Evolutionary conservation across 2,113 vertebrate species (phyloP), one percentile per base, ranked within the genome.

Genomic region (Oophaga pumilio): DNA sequence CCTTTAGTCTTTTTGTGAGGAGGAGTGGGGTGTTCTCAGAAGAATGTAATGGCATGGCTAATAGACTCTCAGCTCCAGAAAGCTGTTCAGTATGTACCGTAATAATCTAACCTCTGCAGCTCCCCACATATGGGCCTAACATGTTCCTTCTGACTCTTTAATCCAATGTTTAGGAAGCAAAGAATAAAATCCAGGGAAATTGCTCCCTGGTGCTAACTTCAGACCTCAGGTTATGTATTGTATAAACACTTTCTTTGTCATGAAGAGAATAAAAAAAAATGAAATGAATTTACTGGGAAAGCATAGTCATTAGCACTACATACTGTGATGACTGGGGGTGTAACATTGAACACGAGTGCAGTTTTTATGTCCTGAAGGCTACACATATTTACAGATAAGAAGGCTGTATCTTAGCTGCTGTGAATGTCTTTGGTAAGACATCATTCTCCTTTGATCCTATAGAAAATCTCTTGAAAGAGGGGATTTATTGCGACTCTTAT

Each of bases 111-210:
- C 52, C 13, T 15, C 76, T 11, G 20, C 73, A 76, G 43, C 76
- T 18, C 52, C 53, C 52, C 49, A 79, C 8, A 24, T 8, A 59
- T 56, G 76, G 57, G 26, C 22, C 52, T 53, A n/a, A n/a, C n/a
- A 43, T 73, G 69, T 20, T 73, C 28, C 6, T 22, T 74, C 28
- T 9, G 71, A n/a, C 53, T 7, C 53, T 26, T 59, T 79, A 57
- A 79, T 79, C 76, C 76, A 28, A 15, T 79, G 76, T 79, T 79
- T 79, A 59, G n/a, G 14, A 57, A 79, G 52, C 53, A 57, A 79
- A 26, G 22, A 78, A 56, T n/a, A 79, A 74, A 50, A 49, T 74
- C 43, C 43, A 20, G 2, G 50, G 3, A 74, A 56, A 79, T 79
- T 28, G 52, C 24, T 79, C 76, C 14, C n/a, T 79, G 53, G n/a